phyloP scores from a whole-genome alignment of 2,113 vertebrate species.

The Cettia cetti region DNA sequence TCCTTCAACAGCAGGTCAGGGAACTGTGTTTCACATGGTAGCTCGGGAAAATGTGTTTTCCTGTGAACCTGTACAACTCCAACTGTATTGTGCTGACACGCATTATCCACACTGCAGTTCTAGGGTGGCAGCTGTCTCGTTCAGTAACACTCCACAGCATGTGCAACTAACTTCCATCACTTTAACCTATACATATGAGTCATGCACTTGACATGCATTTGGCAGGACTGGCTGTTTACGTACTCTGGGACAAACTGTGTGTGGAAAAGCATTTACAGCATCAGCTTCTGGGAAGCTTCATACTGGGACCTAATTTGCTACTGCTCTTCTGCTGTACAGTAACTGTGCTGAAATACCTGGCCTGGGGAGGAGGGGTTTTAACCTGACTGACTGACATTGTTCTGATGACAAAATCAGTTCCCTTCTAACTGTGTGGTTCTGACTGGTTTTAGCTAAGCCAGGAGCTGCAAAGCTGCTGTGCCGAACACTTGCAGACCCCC shows the following conservation, averaged over 20 bases:
- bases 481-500: accelerated
- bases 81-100: background rate
- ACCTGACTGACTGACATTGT: accelerated
- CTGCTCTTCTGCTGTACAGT: background rate
- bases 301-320: too few species aligned
- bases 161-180: background rate
- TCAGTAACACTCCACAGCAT: background rate
- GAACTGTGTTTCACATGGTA: background rate
- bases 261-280: background rate
- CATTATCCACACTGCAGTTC: background rate
- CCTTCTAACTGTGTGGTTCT: background rate
- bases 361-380: background rate
- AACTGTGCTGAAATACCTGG: background rate
- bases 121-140: background rate
- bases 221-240: background rate
- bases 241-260: background rate
- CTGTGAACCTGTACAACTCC: background rate
- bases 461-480: background rate
- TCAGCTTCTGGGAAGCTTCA: background rate
- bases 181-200: background rate
- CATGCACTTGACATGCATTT: background rate
- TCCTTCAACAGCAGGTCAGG: background rate
- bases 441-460: background rate
- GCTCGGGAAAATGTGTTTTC: background rate
- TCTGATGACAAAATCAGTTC: background rate